Evolutionary conservation across 2,888 invertebrate genomes (phyloP), one percentile per base, ranked within the genome.

Genomic region (Raillietiella orientalis): DNA sequence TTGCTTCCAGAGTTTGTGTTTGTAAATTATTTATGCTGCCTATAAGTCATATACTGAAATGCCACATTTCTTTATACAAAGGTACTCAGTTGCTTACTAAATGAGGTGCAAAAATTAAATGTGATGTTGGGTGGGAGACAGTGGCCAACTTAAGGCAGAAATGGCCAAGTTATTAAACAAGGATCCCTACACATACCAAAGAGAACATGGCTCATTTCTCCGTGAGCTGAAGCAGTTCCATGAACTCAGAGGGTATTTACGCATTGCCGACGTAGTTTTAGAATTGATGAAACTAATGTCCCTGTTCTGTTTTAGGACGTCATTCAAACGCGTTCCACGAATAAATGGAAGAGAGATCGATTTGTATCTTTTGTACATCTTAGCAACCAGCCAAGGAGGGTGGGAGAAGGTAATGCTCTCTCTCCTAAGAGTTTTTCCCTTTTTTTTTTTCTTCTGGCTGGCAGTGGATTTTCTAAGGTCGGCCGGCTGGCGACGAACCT

Each of bases 341-440:
- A 65, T 90, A 32, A 75, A 71, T 53, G 84, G 87, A 29, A 62
- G 66, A 40, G 71, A 74, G 47, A 62, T 93, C 41, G 87, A 93
- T 54, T 58, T 93, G 36, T 79, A 70, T 51, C 59, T 66, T 32
- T 61, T 93, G 36, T 93, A 90, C 50, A 65, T 64, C 38, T 59
- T 77, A 43, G 90, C 93, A 26, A 79, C 74, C 38, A 66, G 67
- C 34, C 59, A 72, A 39, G 90, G 90, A 38, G 93, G 93, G 38
- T 71, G 87, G 59, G 62, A 75, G 37, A 90, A 79, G 66, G 90
- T 87, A 48, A 52, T n/a, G n/a, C 16, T 24, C 26, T 13, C 31
- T 9, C 6, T 14, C 11, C 15, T 10, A 32, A 8, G 11, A 8
- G 13, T 13, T 29, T 19, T 8, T 10, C 31, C 16, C 16, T 16